A percentile compares a stretch with the other conserved stretches of the same genome.
These are phyloP conservation scores for Strongylocentrotus purpuratus DNA, from an alignment of 35 echinoderm and acorn worm genomes.

Conservation along the genomic window DNA sequence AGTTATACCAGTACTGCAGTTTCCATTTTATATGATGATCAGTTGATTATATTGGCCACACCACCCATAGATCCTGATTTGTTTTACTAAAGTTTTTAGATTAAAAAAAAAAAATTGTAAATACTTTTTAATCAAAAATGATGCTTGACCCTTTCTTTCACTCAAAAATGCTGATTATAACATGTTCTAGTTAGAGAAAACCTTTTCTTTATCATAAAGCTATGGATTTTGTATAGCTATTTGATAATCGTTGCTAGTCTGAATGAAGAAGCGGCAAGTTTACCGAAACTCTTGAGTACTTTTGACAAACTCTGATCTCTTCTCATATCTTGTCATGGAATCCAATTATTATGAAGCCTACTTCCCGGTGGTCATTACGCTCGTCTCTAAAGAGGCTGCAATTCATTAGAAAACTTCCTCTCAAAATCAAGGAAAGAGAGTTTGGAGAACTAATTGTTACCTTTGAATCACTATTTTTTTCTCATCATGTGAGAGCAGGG, in stretches of 20 bases:
- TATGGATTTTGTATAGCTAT: background rate
- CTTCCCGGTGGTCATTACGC: background rate
- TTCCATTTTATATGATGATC: too few species aligned
- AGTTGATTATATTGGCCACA: too few species aligned
- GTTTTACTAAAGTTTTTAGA: too few species aligned
- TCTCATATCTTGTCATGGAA: background rate
- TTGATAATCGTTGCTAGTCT: background rate
- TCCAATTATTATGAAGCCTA: background rate
- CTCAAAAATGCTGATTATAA: too few species aligned
- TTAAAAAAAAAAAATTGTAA: too few species aligned
- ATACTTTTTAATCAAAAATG: too few species aligned
- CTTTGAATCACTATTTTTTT: background rate
- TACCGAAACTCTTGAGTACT: background rate
- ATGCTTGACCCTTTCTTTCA: too few species aligned
- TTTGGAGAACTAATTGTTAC: background rate
- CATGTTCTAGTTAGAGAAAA: too few species aligned
- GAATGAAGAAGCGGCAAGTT: background rate
- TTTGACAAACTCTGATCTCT: constrained; percentile 12
- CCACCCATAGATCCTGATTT: too few species aligned
- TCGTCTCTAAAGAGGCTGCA: background rate
- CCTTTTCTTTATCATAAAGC: too few species aligned
- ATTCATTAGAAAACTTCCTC: background rate
- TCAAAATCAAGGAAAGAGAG: background rate
- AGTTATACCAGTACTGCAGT: too few species aligned
- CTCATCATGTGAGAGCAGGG: background rate